phyloP scores from a whole-genome alignment of 2,113 vertebrate genomes.

The Plotosus lineatus region DNA sequence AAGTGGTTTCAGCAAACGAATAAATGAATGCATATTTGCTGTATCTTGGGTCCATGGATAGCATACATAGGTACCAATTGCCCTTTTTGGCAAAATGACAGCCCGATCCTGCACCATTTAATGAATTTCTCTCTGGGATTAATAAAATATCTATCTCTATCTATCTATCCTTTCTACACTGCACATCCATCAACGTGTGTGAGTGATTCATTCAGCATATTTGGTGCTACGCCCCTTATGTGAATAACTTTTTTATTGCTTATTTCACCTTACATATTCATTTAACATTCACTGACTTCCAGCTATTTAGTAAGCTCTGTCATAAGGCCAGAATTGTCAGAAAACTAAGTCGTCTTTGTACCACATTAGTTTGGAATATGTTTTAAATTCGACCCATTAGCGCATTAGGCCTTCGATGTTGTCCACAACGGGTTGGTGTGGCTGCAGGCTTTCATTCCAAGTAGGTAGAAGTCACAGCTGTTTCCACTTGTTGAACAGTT shows the following conservation, averaged over 20 bases:
- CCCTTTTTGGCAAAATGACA: too few relatives aligned
- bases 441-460: constrained; percentile 3
- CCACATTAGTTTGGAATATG: neutral
- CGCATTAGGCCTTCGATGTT: neutral
- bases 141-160: too few relatives aligned
- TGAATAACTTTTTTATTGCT: neutral
- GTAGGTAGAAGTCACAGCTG: neutral
- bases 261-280: neutral
- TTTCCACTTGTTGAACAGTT: neutral
- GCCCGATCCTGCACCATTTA: too few relatives aligned
- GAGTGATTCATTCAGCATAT: neutral
- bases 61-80: too few relatives aligned
- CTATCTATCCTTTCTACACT: neutral
- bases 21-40: too few relatives aligned
- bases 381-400: neutral
- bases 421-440: neutral
- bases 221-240: neutral
- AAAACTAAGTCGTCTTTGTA: neutral
- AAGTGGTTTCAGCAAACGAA: too few relatives aligned
- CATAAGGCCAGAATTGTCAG: neutral
- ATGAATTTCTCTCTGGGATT: too few relatives aligned
- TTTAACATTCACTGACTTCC: neutral
- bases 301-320: neutral
- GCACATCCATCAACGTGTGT: neutral
- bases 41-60: too few relatives aligned